These are phyloP conservation scores for Eretmochelys imbricata DNA, from an alignment of 2,113 vertebrate genomes.

Conservation along the genomic window DNA sequence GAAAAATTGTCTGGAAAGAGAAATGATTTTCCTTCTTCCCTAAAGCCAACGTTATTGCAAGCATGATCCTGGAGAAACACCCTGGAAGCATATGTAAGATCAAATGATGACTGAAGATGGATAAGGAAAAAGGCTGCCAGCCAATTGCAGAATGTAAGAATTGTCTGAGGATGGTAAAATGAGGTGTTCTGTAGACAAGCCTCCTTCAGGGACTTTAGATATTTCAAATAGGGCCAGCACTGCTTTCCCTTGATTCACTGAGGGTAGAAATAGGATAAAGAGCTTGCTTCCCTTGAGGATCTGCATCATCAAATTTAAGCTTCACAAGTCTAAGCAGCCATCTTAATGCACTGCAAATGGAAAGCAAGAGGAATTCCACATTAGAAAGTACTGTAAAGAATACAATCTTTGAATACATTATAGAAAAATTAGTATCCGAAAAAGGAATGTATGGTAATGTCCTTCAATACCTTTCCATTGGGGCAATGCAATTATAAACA, in stretches of 20 bases:
- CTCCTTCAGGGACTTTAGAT: background rate
- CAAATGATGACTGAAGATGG: too few relatives aligned
- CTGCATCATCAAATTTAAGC: background rate
- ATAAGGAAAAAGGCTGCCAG: background rate
- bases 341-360: background rate
- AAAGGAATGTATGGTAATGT: background rate
- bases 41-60: background rate
- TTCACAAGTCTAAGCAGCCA: background rate
- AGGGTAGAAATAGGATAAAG: background rate
- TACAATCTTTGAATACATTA: background rate
- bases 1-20: background rate
- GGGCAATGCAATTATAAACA: background rate
- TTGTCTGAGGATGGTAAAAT: background rate
- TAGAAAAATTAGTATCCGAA: background rate
- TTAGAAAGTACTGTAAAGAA: background rate
- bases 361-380: background rate
- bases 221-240: background rate
- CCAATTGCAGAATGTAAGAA: background rate
- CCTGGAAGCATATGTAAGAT: background rate
- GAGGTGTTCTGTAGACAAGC: background rate
- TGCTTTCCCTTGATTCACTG: too few relatives aligned
- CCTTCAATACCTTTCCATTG: too few relatives aligned
- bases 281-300: background rate
- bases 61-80: background rate
- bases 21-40: background rate